phyloP scores from a whole-genome alignment of 2,888 invertebrate genomes.

The Melinaea menophilus region DNA sequence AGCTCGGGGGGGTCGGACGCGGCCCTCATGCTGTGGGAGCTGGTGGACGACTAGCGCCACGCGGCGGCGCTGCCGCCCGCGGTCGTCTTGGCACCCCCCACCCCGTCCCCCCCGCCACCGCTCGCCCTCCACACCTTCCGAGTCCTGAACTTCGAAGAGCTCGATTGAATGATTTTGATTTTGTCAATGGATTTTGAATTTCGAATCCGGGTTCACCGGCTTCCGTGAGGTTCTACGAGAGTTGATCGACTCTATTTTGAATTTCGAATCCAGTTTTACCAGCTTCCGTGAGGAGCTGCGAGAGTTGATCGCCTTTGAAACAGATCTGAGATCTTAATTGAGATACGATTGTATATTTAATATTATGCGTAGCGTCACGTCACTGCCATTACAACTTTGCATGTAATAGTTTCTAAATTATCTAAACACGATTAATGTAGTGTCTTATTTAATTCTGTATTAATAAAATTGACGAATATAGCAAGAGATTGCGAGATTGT shows the following conservation, averaged over 20 bases:
- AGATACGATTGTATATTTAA: constrained; percentile 4
- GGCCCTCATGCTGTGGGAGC: constrained; percentile 93
- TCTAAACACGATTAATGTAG: constrained; percentile 4
- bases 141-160: constrained; percentile 64
- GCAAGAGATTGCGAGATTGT: too few relatives aligned
- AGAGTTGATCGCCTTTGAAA: neutral
- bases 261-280: neutral
- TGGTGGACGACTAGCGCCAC: constrained; percentile 85
- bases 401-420: constrained; percentile 3
- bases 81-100: constrained; percentile 62
- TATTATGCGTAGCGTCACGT: constrained; percentile 23
- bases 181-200: constrained; percentile 4
- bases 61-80: constrained; percentile 54
- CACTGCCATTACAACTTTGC: constrained; percentile 27
- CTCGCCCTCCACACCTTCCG: constrained; percentile 51
- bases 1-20: constrained; percentile 93
- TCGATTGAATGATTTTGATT: constrained; percentile 55
- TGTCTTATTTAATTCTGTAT: neutral
- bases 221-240: neutral
- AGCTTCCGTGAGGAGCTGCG: neutral
- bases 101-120: constrained; percentile 62
- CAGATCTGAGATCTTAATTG: neutral
- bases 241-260: neutral
- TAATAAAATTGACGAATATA: neutral
- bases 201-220: neutral